A percentile compares a stretch with the other conserved stretches of the same genome.
phyloP scores from a whole-genome alignment of 2,113 vertebrate species.

The Sporophila hypoxantha region DNA sequence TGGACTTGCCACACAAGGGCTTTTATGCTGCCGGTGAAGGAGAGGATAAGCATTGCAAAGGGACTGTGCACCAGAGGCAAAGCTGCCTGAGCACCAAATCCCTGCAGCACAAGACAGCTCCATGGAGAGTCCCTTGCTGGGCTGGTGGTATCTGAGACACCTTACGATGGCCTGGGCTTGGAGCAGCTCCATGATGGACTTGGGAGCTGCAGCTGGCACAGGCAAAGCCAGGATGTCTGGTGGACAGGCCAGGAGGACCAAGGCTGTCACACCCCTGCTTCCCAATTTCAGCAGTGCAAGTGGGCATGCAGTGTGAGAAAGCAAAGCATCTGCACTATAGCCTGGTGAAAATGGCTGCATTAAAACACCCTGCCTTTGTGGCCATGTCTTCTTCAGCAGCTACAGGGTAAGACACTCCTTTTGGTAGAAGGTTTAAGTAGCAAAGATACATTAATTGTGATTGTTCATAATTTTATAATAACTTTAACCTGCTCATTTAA shows the following conservation, averaged over 20 bases:
- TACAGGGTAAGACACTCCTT: neutral
- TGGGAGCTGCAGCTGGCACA: neutral
- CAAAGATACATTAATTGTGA: neutral
- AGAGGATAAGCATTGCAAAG: neutral
- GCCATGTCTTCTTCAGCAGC: neutral
- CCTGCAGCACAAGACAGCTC: neutral
- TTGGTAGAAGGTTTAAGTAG: neutral
- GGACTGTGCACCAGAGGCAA: accelerated
- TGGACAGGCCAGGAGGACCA: neutral
- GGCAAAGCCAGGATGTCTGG: neutral
- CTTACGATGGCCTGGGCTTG: neutral
- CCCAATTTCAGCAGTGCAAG: neutral
- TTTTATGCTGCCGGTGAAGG: neutral
- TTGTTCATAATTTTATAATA: too few relatives aligned
- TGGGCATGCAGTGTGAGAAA: neutral
- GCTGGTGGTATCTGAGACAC: neutral
- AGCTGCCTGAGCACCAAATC: neutral
- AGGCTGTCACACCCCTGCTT: neutral
- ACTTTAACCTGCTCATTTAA: too few relatives aligned
- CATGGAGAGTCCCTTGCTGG: neutral
- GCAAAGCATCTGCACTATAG: neutral
- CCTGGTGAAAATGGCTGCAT: neutral
- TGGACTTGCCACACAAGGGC: accelerated
- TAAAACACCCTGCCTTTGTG: neutral
- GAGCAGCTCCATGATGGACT: accelerated